These are phyloP conservation scores for Augochlora pura DNA, from an alignment of 1,140 invertebrate genomes.

Conservation along the genomic window DNA sequence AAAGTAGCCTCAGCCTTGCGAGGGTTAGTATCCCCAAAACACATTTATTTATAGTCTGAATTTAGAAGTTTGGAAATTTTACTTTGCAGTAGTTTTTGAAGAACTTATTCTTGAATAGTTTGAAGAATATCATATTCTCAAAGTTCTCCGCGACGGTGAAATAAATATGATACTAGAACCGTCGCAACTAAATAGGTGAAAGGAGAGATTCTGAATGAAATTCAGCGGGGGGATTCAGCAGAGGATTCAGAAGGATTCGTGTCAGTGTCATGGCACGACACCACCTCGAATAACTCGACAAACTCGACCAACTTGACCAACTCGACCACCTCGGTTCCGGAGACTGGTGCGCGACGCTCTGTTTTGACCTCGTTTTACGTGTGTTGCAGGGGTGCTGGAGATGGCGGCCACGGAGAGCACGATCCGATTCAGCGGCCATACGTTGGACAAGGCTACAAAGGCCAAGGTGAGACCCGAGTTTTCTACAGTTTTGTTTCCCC, in stretches of 20 bases:
- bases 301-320: too few species aligned
- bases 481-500: not conserved
- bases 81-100: too few species aligned
- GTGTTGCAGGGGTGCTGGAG: slow-evolving; percentile 84
- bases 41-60: too few species aligned
- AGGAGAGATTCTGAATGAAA: too few species aligned
- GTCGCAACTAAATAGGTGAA: too few species aligned
- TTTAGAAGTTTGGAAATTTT: too few species aligned
- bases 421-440: slow-evolving; percentile 96
- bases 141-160: too few species aligned
- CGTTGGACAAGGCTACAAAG: slow-evolving; percentile 99
- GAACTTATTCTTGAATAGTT: too few species aligned
- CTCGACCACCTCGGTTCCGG: slow-evolving; percentile 27
- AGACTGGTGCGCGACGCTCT: slow-evolving; percentile 26
- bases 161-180: too few species aligned
- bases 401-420: slow-evolving; percentile 88
- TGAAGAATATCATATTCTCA: too few species aligned
- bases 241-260: slow-evolving; percentile 7
- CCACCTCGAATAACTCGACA: not conserved
- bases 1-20: too few species aligned
- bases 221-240: not conserved
- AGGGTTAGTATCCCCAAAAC: too few species aligned
- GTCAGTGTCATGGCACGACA: slow-evolving; percentile 35
- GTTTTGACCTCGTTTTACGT: slow-evolving; percentile 59
- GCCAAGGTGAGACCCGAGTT: slow-evolving; percentile 86